Percentiles rank a stretch among this genome's conserved stretches.
phyloP scores from a whole-genome alignment of 2,113 vertebrate species.

The Hippocampus mohnikei region DNA sequence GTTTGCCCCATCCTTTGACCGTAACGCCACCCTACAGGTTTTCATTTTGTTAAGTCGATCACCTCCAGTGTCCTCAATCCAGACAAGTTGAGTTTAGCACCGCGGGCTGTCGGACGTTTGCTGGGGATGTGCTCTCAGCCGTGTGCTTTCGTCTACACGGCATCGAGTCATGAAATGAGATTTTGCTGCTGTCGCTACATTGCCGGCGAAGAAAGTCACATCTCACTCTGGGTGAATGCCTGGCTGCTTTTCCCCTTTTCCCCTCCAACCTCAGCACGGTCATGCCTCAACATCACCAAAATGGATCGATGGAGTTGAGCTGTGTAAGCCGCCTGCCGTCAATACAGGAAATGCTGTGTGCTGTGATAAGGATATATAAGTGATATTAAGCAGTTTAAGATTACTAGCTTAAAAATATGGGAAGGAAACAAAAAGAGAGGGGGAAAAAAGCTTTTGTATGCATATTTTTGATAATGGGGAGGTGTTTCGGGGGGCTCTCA shows the following conservation, averaged over 20 bases:
- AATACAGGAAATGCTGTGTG: slow-evolving; percentile 56
- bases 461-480: slow-evolving; percentile 34
- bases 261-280: slow-evolving; percentile 28
- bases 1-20: slow-evolving; percentile 41
- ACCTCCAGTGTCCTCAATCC: slow-evolving; percentile 38
- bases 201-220: slow-evolving; percentile 49
- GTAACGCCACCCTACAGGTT: slow-evolving; percentile 17
- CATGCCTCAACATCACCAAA: slow-evolving; percentile 59
- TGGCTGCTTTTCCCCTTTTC: slow-evolving; percentile 43
- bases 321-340: slow-evolving; percentile 50
- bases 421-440: no score
- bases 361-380: slow-evolving; percentile 59
- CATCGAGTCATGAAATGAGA: slow-evolving; percentile 76
- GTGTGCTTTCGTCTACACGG: slow-evolving; percentile 64
- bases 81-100: slow-evolving; percentile 47
- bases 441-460: slow-evolving; percentile 45
- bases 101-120: slow-evolving; percentile 34
- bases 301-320: slow-evolving; percentile 65
- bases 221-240: slow-evolving; percentile 61
- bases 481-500: slow-evolving; percentile 13
- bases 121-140: slow-evolving; percentile 41
- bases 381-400: slow-evolving; percentile 52
- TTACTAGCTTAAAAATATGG: slow-evolving; percentile 43
- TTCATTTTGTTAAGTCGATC: slow-evolving; percentile 52
- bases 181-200: slow-evolving; percentile 65